Evolutionary conservation across 1,140 invertebrate genomes (phyloP), one percentile per base, ranked within the genome.

Genomic region (Galendromus occidentalis): DNA sequence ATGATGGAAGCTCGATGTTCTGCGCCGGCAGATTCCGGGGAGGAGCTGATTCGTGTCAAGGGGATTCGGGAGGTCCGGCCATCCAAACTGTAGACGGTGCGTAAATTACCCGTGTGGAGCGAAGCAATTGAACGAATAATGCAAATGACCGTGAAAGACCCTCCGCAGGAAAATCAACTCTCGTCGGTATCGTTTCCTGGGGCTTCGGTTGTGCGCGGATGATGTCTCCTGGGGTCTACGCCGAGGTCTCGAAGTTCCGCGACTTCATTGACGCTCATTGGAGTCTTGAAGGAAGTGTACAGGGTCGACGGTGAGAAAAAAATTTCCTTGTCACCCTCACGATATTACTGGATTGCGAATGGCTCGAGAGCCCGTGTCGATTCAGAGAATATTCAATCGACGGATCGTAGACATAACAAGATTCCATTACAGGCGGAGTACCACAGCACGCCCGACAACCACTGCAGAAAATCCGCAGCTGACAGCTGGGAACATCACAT

Each of bases 161-260:
- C 9, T 39, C 33, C 33, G 4, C 51, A 59, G 51, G 51, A 2
- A 17, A 22, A 59, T 17, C 51, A 2, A 59, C 51, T 33, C 73
- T 85, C 42, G 79, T 82, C 64, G 86, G 86, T 4, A 74, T 86
- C 14, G 82, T 82, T 1, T 85, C 84, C 14, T 86, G 84, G 84
- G 85, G 85, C 30, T 78, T 77, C 65, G 80, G 80, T 7, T 88
- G 86, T 70, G 85, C 80, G 1, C 72, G 77, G 44, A 77, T 80
- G 0, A 70, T 72, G 1, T 79, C 80, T 70, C 85, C 85, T 0
- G 85, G 86, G 9, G 83, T 88, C 66, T 86, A 83, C 72, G 80
- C 82, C 0, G 79, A 84, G 42, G 81, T 87, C 14, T 71, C 81
- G 1, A 73, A 76, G 45, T 82, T 82, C 69, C 76, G 78, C 9